Base-by-base conservation (phyloP, 2,797 vertebrate genomes). In the Pteropus rufus region DNA sequence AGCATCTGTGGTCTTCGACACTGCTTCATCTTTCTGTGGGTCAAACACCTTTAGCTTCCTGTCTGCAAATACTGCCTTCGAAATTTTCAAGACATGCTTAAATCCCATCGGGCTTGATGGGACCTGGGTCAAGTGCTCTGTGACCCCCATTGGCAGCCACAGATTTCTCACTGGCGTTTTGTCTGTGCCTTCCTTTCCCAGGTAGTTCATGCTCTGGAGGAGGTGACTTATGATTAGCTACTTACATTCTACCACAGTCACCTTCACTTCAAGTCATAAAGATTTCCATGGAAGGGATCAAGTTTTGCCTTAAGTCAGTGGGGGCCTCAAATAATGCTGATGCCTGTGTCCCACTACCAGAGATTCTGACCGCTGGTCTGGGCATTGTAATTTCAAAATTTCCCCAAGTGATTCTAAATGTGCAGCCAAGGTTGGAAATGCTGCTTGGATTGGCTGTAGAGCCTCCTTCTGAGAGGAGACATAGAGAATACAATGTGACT, bases 21-120 rank as follows among this genome's bases (percentile, higher is more conserved):
- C 93, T 69, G 44, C 72, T 93, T 94, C 46, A 24, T 62, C 16
- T 85, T 62, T 88, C 84, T 80, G 56, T 44, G 67, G 76, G 49
- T 92, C 77, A 93, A 49, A 83, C 5, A 39, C 77, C 90, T 92
- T 79, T 46, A n/a, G 79, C 64, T 84, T 84, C 44, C 67, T 36
- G 5, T 60, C 44, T 44, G 88, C 31, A 49, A 44, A 79, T n/a
- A 76, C 16, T 56, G 67, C 88, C 49, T 81, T 24, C 15, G 79
- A 91, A 88, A 58, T 79, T 80, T 81, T 16, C 60, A 21, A 86
- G 81, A 77, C 56, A 7, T 4, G 64, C 64, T 75, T 64, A 52
- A 36, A 60, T 34, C 75, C 52, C 9, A 0, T 65, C 36, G 1
- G 31, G 39, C 39, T 70, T 10, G 14, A 54, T 2, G 9, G 79